Evolutionary conservation across 2,888 invertebrate genomes (phyloP).

Genomic region (Sesamia inferens): DNA sequence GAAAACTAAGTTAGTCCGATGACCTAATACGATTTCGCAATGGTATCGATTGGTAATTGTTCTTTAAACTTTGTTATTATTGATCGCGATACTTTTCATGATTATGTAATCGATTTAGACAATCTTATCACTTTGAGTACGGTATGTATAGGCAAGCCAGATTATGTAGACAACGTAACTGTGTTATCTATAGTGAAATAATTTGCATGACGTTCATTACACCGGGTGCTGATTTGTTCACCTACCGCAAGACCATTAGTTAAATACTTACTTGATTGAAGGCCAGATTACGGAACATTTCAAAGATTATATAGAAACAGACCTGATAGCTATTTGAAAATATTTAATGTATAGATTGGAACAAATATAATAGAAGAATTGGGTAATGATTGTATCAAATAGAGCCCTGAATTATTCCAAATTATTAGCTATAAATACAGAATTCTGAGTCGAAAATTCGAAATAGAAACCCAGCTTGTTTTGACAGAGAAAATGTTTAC

Average conservation of each 20-base stretch:
- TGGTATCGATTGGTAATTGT: slow-evolving; percentile 31
- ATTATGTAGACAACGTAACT: slow-evolving; percentile 53
- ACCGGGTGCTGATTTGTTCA: slow-evolving; percentile 47
- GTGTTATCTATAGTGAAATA: slow-evolving; percentile 59
- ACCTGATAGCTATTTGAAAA: slow-evolving; percentile 25
- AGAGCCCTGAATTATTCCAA: slow-evolving; percentile 4
- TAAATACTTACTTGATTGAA: slow-evolving; percentile 39
- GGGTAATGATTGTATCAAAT: slow-evolving; percentile 1
- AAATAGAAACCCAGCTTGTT: slow-evolving; percentile 14
- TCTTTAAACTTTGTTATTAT: slow-evolving; percentile 40
- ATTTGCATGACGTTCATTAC: slow-evolving; percentile 55
- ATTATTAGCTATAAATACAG: not conserved
- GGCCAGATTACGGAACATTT: slow-evolving; percentile 34
- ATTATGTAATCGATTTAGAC: slow-evolving; percentile 54
- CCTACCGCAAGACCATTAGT: slow-evolving; percentile 23
- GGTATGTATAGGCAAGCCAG: slow-evolving; percentile 42
- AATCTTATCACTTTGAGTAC: slow-evolving; percentile 56
- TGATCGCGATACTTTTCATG: slow-evolving; percentile 28
- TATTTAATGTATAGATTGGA: slow-evolving; percentile 2
- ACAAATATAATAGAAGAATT: slow-evolving; percentile 14
- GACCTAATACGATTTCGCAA: slow-evolving; percentile 54
- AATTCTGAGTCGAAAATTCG: not conserved
- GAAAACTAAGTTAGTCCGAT: slow-evolving; percentile 65
- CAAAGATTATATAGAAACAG: slow-evolving; percentile 27
- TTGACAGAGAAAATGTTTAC: slow-evolving; percentile 13